Percentiles rank a stretch among this genome's conserved stretches.
Evolutionary conservation across 53 echinoderm and acorn worm genomes (phyloP).

Genomic region (Crossaster papposus): DNA sequence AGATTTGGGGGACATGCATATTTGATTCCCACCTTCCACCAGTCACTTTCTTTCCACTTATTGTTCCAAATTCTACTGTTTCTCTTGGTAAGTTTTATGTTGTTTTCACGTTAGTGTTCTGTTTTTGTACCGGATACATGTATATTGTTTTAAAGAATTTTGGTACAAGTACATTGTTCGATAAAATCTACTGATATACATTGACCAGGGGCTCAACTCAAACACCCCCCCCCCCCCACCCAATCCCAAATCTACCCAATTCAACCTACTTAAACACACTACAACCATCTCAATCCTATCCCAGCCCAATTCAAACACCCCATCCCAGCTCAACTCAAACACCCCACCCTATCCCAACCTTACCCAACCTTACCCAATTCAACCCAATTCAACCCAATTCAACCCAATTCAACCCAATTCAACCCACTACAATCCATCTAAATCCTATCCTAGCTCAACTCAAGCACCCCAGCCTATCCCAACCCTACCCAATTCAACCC

Average conservation of each 20-base stretch:
- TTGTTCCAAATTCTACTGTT: neutral
- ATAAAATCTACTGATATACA: too few relatives aligned
- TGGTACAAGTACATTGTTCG: too few relatives aligned
- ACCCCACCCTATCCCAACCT: too few relatives aligned
- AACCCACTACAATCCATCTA: neutral
- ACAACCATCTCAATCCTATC: neutral
- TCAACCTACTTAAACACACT: neutral
- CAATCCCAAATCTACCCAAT: neutral
- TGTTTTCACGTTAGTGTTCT: neutral
- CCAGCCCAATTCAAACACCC: too few relatives aligned
- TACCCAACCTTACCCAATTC: too few relatives aligned
- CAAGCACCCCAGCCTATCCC: too few relatives aligned
- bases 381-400: too few relatives aligned
- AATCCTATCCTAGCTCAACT: neutral
- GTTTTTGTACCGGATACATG: neutral
- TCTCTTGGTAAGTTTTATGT: neutral
- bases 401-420: neutral
- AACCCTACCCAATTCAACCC: neutral
- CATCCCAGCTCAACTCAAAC: too few relatives aligned
- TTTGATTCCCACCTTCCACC: conserved; percentile 50
- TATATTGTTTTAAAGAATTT: neutral
- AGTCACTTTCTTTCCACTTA: neutral
- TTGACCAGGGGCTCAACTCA: too few relatives aligned
- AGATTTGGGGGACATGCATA: neutral
- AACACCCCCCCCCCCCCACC: too few relatives aligned